Evolutionary conservation across 2,113 vertebrate genomes (phyloP), one percentile per base, ranked within the genome.

Genomic region (Elephas maximus): DNA sequence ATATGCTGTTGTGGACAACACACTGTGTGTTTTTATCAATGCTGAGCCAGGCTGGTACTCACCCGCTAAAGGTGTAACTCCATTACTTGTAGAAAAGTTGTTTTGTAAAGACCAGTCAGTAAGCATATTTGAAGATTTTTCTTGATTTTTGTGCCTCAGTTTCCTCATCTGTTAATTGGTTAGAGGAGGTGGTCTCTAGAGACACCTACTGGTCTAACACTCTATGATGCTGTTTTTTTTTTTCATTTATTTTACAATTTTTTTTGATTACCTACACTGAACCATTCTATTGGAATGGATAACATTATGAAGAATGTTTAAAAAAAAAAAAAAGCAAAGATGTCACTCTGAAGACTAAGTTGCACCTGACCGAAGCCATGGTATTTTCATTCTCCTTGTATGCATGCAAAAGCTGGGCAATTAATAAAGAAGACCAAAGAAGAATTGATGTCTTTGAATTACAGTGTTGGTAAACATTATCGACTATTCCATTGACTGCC

Each of bases 241-340:
- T 95, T 95, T 81, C n/a, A 74, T 20, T 95, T 93, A 81, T 86
- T 85, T 57, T 11, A 62, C 9, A 92, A 90, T 48, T 51, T 37
- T 33, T 95, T 76, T 92, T 48, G 20, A 85, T 91, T 76, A 73
- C 11, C 14, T 77, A 62, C 41, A 82, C 37, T 93, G 33, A 91
- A 87, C 24, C 26, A 53, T 12, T 53, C 51, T 53, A 12, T 53
- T 53, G 51, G 51, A 53, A 53, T 53, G 51, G 51, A 12, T 53
- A 53, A 53, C 51, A 53, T 12, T 53, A 12, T 53, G 12, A 53
- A 53, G 51, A 53, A 12, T 53, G 51, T 53, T 53, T 53, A 4
- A 53, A 53, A 53, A 53, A 53, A 53, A 53, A 53, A 53, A 53
- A 53, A 53, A 53, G 51, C 51, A 53, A 7, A 53, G 51, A 12